Base-by-base conservation (phyloP, 1,140 invertebrate genomes). In the Lucilia cuprina region DNA sequence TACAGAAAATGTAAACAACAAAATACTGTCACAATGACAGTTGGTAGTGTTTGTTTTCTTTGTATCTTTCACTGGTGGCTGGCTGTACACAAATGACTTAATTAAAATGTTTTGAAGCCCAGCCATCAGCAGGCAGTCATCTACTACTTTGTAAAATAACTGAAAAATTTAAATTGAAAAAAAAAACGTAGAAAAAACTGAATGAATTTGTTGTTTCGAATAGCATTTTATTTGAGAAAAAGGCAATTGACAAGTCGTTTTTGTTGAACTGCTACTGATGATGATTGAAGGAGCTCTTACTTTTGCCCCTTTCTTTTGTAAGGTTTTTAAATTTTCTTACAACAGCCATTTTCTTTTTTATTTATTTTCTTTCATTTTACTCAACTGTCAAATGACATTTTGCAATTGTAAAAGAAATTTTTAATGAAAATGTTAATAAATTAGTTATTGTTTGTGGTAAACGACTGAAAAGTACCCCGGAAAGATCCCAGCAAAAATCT, bases 81-180 rank as follows among this genome's bases (percentile, higher is more conserved):
- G 74, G 74, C n/a, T 13, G 74, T 35, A 80, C 86, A 87, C 85
- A 86, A 87, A 89, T 89, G 88, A 83, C 88, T 88, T 89, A 87
- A 89, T 89, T 89, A 87, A 89, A 89, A 88, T 86, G 86, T 86
- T 82, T 82, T 34, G 65, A 10, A 70, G 65, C 65, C 65, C 65
- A 70, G 21, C 65, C 65, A 70, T 70, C 65, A 70, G 21, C 65
- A 25, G 30, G 5, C 41, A 41, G 41, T 10, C 5, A 10, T 82
- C 47, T 55, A 21, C 47, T 19, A 60, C 41, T 41, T 41, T 50
- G 78, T 50, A 78, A 78, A 47, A n/a, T 25, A 78, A 47, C 35
- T 82, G 35, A 47, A 49, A n/a, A 47, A 50, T 14, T 50, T 35
- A 60, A 82, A 82, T 25, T 13, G 7, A 30, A 82, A 82, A n/a